phyloP scores from a whole-genome alignment of 2,797 vertebrate genomes.

The Neosilurus mollespiculum region DNA sequence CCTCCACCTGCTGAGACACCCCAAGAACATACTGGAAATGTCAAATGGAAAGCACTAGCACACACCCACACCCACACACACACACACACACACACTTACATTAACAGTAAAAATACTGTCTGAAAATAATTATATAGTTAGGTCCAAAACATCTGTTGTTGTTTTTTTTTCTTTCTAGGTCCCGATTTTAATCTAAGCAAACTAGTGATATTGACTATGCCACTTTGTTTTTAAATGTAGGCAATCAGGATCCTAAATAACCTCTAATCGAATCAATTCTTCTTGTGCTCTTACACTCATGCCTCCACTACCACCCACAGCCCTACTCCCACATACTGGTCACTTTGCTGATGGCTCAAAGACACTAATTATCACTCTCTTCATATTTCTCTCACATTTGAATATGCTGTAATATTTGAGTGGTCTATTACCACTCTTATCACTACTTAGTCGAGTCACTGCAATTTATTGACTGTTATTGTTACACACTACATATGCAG shows the following conservation, averaged over 20 bases:
- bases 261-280: neutral
- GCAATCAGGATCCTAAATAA: neutral
- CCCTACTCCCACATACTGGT: neutral
- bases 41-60: constrained; percentile 36
- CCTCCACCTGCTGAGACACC: constrained; percentile 55
- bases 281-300: neutral
- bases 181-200: neutral
- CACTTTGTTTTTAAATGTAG: neutral
- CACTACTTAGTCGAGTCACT: too few species aligned
- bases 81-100: neutral
- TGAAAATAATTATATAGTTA: neutral
- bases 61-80: neutral
- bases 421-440: too few species aligned
- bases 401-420: too few species aligned
- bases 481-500: too few species aligned
- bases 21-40: constrained; percentile 34
- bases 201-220: neutral
- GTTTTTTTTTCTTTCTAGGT: neutral
- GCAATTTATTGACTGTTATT: too few species aligned
- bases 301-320: neutral
- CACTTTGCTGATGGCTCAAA: neutral
- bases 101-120: neutral
- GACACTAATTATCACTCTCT: neutral
- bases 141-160: neutral
- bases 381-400: too few species aligned